Base-by-base conservation (phyloP, 2,797 vertebrate genomes). In the Trematocara caparti region DNA sequence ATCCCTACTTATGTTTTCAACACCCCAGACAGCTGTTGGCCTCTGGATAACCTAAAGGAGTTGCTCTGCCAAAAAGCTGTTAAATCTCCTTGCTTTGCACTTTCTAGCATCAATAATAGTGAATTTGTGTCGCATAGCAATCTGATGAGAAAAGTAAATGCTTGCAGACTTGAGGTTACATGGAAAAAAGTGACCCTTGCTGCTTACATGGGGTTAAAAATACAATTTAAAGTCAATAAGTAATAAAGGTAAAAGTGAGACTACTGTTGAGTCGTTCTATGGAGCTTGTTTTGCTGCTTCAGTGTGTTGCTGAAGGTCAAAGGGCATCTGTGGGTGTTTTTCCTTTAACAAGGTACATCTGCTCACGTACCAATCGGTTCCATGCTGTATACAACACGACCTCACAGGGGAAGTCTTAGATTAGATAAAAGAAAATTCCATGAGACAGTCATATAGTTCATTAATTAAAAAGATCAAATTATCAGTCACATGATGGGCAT, bases 11-110 rank as follows among this genome's bases (percentile, higher is more conserved):
- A 7, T 50, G 36, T 72, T 87, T 83, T 77, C 77, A 80, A 78
- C 75, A 55, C 75, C 45, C 34, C 38, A 17, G 43, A 81, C 89
- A 90, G 84, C 85, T 87, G 80, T 62, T 83, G 50, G 36, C 80
- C 76, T 40, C 43, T 2, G 3, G 15, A 69, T 59, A 75, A 90
- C 79, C 86, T 55, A 5, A 38, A 47, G 49, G 36, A 21, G 51
- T 17, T 38, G 57, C 55, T 2, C 30, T 34, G 51, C 78, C 81
- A 76, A 82, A 84, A 78, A 78, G 53, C 51, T 73, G 72, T 62
- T 79, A 30, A 59, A 32, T 51, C 45, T 75, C 49, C 24, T 2
- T 1, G n/a, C 49, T 50, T 36, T 43, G 57, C 38, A 27, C 47
- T 17, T 73, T 53, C 73, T 19, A 57, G 6, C 51, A 57, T 36